These are phyloP conservation scores for Panulirus ornatus DNA, from an alignment of 1,140 invertebrate species.

Conservation along the genomic window DNA sequence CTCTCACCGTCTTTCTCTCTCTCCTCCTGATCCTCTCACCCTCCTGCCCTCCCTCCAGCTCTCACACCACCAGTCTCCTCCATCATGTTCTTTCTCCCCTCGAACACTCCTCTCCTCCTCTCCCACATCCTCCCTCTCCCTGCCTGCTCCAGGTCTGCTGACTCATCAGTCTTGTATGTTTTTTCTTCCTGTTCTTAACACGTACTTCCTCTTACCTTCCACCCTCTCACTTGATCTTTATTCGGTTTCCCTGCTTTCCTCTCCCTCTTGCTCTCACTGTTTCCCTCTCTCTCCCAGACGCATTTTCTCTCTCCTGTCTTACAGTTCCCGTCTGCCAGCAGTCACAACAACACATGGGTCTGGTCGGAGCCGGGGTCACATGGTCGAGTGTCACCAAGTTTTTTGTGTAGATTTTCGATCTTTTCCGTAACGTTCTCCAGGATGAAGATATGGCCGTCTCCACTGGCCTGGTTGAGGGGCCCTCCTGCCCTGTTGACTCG, in stretches of 20 bases:
- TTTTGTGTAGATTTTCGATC: no score
- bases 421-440: no score
- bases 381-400: no score
- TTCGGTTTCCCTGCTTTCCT: background rate
- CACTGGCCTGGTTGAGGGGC: no score
- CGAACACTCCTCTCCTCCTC: no score
- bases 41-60: background rate
- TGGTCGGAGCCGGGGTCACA: no score
- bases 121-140: background rate
- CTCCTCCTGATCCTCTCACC: background rate
- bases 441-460: no score
- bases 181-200: background rate
- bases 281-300: background rate
- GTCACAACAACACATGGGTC: no score
- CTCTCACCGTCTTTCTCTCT: background rate
- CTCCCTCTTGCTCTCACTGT: background rate
- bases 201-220: background rate
- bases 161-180: background rate
- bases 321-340: no score
- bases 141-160: background rate
- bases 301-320: background rate
- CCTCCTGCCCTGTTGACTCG: no score
- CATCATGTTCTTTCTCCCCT: background rate
- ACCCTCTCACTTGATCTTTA: background rate
- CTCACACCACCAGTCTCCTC: background rate